phyloP scores from a whole-genome alignment of 2,888 invertebrate species.

The Drosophila mayaguana region DNA sequence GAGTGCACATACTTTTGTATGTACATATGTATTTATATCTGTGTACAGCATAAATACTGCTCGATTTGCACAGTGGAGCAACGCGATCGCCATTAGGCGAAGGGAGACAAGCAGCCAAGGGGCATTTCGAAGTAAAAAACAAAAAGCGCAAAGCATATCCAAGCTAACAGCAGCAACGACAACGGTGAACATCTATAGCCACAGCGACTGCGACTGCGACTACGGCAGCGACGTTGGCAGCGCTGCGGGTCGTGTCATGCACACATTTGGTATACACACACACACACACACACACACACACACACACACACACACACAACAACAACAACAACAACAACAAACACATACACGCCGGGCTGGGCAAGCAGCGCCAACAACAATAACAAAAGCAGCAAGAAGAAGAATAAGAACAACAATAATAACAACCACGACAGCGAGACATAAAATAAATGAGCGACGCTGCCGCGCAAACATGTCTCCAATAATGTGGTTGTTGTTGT shows the following conservation, averaged over 20 bases:
- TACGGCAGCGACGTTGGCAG: slow-evolving; percentile 38
- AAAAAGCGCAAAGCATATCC: slow-evolving; percentile 45
- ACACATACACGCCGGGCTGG: slow-evolving; percentile 34
- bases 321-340: no score
- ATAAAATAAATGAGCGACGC: slow-evolving; percentile 78
- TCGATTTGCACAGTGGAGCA: slow-evolving; percentile 24
- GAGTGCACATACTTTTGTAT: not conserved
- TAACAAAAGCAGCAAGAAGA: slow-evolving; percentile 50
- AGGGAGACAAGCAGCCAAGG: slow-evolving; percentile 16
- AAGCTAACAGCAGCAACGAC: slow-evolving; percentile 30
- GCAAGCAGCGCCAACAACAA: slow-evolving; percentile 40
- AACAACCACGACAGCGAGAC: slow-evolving; percentile 62
- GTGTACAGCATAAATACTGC: slow-evolving; percentile 5
- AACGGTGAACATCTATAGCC: slow-evolving; percentile 34
- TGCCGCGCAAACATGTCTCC: slow-evolving; percentile 76
- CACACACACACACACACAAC: slow-evolving; percentile 31
- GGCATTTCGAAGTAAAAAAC: slow-evolving; percentile 23
- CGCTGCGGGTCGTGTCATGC: slow-evolving; percentile 73
- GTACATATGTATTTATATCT: not conserved
- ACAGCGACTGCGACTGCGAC: slow-evolving; percentile 42
- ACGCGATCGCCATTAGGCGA: slow-evolving; percentile 20
- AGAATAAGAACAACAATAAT: slow-evolving; percentile 33
- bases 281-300: slow-evolving; percentile 32
- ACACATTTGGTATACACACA: slow-evolving; percentile 60
- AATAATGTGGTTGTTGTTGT: slow-evolving; percentile 50